phyloP scores from a whole-genome alignment of 1,140 invertebrate genomes.

The Chironomus striatipennis region DNA sequence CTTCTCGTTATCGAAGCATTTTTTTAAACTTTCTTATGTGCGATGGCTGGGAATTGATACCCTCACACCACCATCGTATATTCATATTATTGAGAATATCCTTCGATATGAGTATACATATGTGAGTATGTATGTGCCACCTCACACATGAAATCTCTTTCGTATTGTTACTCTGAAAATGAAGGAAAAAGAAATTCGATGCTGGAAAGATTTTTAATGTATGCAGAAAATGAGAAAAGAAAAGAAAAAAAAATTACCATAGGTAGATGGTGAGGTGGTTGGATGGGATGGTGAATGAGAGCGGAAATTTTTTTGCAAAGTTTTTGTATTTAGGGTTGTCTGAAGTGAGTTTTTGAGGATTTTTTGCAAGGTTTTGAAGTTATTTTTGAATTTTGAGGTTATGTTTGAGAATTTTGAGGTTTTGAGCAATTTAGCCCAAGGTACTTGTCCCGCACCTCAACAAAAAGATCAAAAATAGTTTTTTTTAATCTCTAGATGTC shows the following conservation, averaged over 20 bases:
- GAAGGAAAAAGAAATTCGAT: neutral
- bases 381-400: neutral
- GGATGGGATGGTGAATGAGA: neutral
- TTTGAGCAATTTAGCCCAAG: too few relatives aligned
- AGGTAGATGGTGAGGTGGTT: neutral
- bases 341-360: neutral
- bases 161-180: neutral
- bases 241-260: neutral
- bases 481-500: too few relatives aligned
- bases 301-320: neutral
- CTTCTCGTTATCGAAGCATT: neutral
- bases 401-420: too few relatives aligned
- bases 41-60: neutral
- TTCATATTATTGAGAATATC: too few relatives aligned
- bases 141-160: slow-evolving; percentile 9
- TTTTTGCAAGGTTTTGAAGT: neutral
- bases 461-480: too few relatives aligned
- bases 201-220: slow-evolving; percentile 19
- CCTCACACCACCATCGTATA: neutral
- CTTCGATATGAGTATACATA: too few relatives aligned
- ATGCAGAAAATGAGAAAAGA: slow-evolving; percentile 4
- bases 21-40: neutral
- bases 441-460: too few relatives aligned
- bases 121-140: too few relatives aligned
- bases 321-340: neutral